phyloP scores from a whole-genome alignment of 2,113 vertebrate species.

The Ornithorhynchus anatinus region DNA sequence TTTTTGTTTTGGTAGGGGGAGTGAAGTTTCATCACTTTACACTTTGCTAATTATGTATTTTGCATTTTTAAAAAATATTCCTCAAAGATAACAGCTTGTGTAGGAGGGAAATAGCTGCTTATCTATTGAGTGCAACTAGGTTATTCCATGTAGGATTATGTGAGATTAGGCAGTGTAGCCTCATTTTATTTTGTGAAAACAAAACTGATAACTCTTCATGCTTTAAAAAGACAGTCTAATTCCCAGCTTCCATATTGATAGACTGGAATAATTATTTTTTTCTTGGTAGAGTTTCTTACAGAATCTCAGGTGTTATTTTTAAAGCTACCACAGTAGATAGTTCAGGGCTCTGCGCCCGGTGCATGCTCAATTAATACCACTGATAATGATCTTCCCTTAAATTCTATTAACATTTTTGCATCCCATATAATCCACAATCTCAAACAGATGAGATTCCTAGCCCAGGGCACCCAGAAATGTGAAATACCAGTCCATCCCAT shows the following conservation, averaged over 20 bases:
- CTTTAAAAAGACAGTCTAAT: constrained; percentile 28
- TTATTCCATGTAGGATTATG: constrained; percentile 25
- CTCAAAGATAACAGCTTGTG: constrained; percentile 46
- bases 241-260: constrained; percentile 20
- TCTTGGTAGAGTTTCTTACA: constrained; percentile 34
- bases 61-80: constrained; percentile 57
- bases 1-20: constrained; percentile 6
- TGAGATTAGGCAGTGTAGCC: constrained; percentile 40
- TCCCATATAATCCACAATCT: too few relatives aligned
- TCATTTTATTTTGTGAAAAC: constrained; percentile 11
- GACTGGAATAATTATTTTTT: constrained; percentile 32
- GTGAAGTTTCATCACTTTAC: neutral
- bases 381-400: too few relatives aligned
- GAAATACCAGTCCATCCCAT: too few relatives aligned
- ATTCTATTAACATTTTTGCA: too few relatives aligned
- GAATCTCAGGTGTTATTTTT: constrained; percentile 50
- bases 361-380: too few relatives aligned
- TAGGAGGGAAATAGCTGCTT: constrained; percentile 55
- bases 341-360: too few relatives aligned
- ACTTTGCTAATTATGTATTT: constrained; percentile 18
- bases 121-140: constrained; percentile 37
- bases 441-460: too few relatives aligned
- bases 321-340: too few relatives aligned
- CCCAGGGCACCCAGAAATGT: too few relatives aligned
- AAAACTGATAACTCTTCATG: constrained; percentile 35